Conservation (phyloP, 2,888 invertebrate species). For the Thecocarcelia acutangulata region DNA sequence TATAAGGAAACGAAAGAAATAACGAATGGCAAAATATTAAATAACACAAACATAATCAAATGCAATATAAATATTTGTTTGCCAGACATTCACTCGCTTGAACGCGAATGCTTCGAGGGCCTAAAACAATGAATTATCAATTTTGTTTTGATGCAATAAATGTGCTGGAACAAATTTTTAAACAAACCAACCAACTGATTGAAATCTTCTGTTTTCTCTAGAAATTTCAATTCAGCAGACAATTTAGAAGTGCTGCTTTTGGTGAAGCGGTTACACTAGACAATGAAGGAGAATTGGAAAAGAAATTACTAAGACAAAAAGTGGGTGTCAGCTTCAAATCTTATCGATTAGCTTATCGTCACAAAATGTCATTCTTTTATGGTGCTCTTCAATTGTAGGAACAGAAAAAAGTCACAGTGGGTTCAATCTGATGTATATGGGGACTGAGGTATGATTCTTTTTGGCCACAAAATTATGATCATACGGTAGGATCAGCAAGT, state of each 20-base stretch:
- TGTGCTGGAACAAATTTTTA: constrained; percentile 3
- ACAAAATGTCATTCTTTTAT: too few species aligned
- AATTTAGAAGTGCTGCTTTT: background rate
- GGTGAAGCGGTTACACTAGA: constrained; percentile 20
- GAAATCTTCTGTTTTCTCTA: constrained; percentile 51
- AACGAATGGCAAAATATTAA: constrained; percentile 77
- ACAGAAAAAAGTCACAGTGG: too few species aligned
- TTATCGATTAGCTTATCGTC: too few species aligned
- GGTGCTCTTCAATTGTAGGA: too few species aligned
- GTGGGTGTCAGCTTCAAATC: too few species aligned
- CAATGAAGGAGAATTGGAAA: too few species aligned
- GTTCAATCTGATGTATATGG: too few species aligned
- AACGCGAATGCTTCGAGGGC: constrained; percentile 40
- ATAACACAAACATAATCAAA: constrained; percentile 79
- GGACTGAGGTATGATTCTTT: too few species aligned
- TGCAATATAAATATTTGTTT: constrained; percentile 80
- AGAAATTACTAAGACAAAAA: too few species aligned
- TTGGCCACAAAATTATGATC: too few species aligned
- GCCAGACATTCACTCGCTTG: constrained; percentile 59
- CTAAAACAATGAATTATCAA: constrained; percentile 55
- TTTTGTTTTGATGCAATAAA: constrained; percentile 35
- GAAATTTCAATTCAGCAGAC: constrained; percentile 8
- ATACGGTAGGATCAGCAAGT: too few species aligned
- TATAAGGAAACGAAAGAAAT: constrained; percentile 56
- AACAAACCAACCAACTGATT: constrained; percentile 56